These are phyloP conservation scores for Tyto alba DNA, from an alignment of 2,113 vertebrate species.

Conservation along the genomic window DNA sequence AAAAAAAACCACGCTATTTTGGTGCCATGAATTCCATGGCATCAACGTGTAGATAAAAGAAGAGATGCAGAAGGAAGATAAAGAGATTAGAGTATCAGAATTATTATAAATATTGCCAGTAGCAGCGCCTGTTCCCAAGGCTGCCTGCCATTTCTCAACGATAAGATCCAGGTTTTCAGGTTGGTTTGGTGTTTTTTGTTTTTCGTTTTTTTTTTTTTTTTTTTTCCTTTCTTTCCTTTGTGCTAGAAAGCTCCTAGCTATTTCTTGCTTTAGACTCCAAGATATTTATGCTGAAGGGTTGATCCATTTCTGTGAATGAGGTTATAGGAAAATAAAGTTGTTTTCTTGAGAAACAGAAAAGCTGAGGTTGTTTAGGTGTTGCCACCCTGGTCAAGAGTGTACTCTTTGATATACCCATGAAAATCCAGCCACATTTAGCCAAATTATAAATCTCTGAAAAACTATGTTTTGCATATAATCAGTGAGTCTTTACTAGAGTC, in stretches of 20 bases:
- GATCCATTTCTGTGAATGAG: not conserved
- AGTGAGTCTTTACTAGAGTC: not conserved
- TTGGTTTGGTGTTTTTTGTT: not conserved
- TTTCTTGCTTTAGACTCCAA: not conserved
- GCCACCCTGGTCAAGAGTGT: not conserved
- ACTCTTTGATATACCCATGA: not conserved
- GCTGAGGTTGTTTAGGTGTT: not conserved
- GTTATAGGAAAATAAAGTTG: not conserved
- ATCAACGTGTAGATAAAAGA: not conserved
- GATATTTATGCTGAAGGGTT: not conserved
- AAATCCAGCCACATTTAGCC: not conserved
- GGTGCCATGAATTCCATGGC: not conserved
- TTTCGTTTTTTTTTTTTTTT: not conserved
- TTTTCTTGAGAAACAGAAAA: not conserved
- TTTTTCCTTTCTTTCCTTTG: not conserved
- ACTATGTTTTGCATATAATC: not conserved
- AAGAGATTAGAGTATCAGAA: slow-evolving; percentile 5
- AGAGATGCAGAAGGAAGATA: slow-evolving; percentile 42
- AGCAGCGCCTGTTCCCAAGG: slow-evolving; percentile 42
- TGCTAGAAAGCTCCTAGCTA: not conserved
- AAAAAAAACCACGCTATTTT: not conserved
- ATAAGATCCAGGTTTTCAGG: slow-evolving; percentile 39
- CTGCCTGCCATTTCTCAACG: slow-evolving; percentile 3
- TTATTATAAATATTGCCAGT: not conserved
- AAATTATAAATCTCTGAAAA: not conserved